phyloP scores from a whole-genome alignment of 2,797 vertebrate genomes.

The Tadarida brasiliensis region DNA sequence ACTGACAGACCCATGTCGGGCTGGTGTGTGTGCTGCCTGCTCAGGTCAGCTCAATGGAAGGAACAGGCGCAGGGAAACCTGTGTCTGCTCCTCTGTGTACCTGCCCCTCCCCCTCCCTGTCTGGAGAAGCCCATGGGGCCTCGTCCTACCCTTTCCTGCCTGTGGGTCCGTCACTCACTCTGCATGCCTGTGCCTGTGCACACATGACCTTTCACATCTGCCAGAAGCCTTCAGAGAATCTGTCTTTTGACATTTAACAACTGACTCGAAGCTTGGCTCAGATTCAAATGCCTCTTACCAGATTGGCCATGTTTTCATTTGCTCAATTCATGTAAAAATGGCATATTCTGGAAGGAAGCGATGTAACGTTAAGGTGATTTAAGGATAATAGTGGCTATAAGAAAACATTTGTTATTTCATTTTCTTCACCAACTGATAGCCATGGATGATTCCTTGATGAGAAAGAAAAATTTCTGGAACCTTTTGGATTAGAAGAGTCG shows the following conservation, averaged over 20 bases:
- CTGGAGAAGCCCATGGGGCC: not conserved
- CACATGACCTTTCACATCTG: not conserved
- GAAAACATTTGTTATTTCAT: not conserved
- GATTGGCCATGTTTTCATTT: not conserved
- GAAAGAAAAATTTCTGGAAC: not conserved
- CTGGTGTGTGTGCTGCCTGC: not conserved
- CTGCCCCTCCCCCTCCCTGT: not conserved
- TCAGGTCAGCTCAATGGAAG: not conserved
- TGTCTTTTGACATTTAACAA: slow-evolving; percentile 15
- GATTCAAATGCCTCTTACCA: not conserved
- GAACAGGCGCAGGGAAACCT: not conserved
- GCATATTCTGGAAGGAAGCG: not conserved
- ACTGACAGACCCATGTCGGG: accelerated
- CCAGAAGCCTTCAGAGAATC: not conserved
- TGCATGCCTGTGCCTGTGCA: not conserved
- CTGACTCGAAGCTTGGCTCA: not conserved
- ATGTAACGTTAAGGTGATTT: not conserved
- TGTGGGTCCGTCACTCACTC: not conserved
- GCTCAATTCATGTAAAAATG: not conserved
- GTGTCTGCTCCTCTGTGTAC: no score
- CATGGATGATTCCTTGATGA: not conserved
- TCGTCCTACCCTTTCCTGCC: no score
- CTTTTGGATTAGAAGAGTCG: not conserved
- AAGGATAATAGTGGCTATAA: not conserved
- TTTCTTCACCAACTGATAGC: not conserved